These are phyloP conservation scores for Epicauta chinensis DNA, from an alignment of 1,140 invertebrate species.

Conservation along the genomic window DNA sequence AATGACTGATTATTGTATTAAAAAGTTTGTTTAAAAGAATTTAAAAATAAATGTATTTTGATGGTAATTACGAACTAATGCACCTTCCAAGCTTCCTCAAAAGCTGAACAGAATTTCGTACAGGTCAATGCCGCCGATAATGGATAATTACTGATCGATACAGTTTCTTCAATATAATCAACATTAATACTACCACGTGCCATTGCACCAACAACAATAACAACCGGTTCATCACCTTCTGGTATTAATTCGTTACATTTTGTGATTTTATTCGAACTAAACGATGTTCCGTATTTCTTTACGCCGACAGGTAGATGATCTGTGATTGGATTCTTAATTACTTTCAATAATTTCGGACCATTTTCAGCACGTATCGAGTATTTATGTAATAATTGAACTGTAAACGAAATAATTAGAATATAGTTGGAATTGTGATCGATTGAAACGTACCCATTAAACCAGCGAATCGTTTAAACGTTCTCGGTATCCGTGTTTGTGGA, in stretches of 20 bases:
- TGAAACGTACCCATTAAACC: constrained; percentile 83
- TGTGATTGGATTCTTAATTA: constrained; percentile 96
- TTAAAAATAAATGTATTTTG: too few species aligned
- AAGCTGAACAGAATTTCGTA: constrained; percentile 92
- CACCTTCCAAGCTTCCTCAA: constrained; percentile 94
- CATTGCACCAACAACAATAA: constrained; percentile 93
- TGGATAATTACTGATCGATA: constrained; percentile 94
- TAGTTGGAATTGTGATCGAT: constrained; percentile 3
- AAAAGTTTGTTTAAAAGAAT: too few species aligned
- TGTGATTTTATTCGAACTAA: constrained; percentile 70
- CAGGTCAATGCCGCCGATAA: constrained; percentile 94
- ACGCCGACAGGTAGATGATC: constrained; percentile 95
- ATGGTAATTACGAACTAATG: too few species aligned
- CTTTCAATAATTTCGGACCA: constrained; percentile 87
- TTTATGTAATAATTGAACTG: constrained; percentile 95
- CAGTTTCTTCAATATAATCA: constrained; percentile 86
- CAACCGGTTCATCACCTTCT: constrained; percentile 72
- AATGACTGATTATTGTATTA: not conserved
- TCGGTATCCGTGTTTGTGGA: constrained; percentile 95
- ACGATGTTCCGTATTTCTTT: constrained; percentile 86
- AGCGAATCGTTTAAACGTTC: constrained; percentile 97
- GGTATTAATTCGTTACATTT: constrained; percentile 79
- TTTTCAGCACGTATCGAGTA: constrained; percentile 87
- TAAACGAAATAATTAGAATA: constrained; percentile 38
- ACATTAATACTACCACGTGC: constrained; percentile 89